Conservation (phyloP, 92 coral and sea anemone species). For the Diadumene lineata region DNA sequence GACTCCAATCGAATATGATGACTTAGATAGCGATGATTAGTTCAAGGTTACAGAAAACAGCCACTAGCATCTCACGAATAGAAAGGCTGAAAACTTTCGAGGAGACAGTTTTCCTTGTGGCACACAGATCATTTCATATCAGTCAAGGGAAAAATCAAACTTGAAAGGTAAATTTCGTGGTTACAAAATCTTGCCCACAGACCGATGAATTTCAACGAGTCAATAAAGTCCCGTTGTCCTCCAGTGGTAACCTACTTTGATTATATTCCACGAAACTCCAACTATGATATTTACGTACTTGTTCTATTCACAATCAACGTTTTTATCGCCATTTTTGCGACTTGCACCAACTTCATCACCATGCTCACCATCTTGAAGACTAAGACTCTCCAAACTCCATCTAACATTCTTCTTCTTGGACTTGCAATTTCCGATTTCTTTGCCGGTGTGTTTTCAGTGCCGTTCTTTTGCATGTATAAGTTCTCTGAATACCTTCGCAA, state of each 20-base stretch:
- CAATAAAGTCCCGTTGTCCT: not conserved
- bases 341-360: not conserved
- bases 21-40: too few relatives aligned
- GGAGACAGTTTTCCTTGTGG: too few relatives aligned
- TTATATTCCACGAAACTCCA: not conserved
- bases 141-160: too few relatives aligned
- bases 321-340: not conserved
- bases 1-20: too few relatives aligned
- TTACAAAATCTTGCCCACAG: too few relatives aligned
- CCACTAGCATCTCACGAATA: too few relatives aligned
- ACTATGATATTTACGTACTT: not conserved
- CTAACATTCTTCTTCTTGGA: conserved; percentile 20
- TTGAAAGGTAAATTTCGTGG: too few relatives aligned
- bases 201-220: not conserved
- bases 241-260: not conserved
- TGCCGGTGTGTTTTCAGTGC: not conserved
- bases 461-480: not conserved
- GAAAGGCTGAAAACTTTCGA: too few relatives aligned
- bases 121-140: too few relatives aligned
- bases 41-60: too few relatives aligned
- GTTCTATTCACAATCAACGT: not conserved
- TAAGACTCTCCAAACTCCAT: not conserved
- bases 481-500: not conserved
- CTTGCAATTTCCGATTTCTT: conserved; percentile 15
- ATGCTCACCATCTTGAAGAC: conserved; percentile 21